phyloP scores from a whole-genome alignment of 2,113 vertebrate genomes.

The Sardina pilchardus region DNA sequence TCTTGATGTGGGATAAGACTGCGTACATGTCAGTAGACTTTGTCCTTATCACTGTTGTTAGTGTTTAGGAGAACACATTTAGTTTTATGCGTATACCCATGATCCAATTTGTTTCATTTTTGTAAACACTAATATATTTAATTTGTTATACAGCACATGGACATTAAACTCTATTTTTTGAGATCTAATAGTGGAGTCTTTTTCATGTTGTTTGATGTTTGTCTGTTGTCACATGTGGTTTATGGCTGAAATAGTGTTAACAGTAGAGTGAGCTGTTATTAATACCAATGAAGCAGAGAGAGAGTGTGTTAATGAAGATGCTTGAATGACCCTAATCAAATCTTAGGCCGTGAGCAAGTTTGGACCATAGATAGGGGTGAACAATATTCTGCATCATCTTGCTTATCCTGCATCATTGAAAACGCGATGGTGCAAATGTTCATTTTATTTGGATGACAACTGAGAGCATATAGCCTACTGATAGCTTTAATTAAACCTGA shows the following conservation, averaged over 20 bases:
- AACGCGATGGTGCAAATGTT: too few species aligned
- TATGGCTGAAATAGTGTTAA: neutral
- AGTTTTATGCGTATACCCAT: conserved; percentile 50
- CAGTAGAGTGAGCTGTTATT: neutral
- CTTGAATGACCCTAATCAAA: neutral
- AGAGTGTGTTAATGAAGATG: neutral
- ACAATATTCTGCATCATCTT: too few species aligned
- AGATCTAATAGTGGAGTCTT: conserved; percentile 43
- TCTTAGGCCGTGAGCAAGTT: too few species aligned
- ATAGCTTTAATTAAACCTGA: too few species aligned
- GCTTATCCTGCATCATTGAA: too few species aligned
- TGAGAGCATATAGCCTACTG: too few species aligned
- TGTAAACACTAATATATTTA: conserved; percentile 84
- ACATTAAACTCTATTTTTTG: conserved; percentile 80
- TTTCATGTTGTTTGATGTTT: conserved; percentile 12
- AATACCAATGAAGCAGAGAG: neutral
- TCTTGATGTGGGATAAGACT: conserved; percentile 43
- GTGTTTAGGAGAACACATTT: conserved; percentile 39
- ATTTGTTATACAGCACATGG: conserved; percentile 78
- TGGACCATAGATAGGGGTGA: too few species aligned
- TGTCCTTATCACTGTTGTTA: conserved; percentile 46
- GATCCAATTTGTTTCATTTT: conserved; percentile 50
- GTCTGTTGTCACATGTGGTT: neutral
- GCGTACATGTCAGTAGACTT: conserved; percentile 37
- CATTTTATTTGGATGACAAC: too few species aligned